Base-by-base conservation (phyloP, 2,888 invertebrate genomes). In the Leucania comma region DNA sequence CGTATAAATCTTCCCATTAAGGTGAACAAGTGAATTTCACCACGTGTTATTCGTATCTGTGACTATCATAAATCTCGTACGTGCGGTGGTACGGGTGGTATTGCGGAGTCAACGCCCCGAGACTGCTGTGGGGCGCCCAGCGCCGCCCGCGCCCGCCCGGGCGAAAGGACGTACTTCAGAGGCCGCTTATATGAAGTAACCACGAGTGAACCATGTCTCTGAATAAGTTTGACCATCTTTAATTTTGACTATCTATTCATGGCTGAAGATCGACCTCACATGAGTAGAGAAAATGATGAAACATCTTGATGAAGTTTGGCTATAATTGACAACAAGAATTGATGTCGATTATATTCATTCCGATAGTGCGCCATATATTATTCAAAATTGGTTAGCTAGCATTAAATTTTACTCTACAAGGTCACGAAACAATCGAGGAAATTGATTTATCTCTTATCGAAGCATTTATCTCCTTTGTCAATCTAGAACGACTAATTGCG, bases 1-100 rank as follows among this genome's bases (percentile, higher is more conserved):
- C 82, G 86, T 85, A 90, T 90, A 88, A 89, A 89, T 90, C 88
- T 85, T 72, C 68, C 85, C 76, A 88, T 87, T 87, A 86, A 86
- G 86, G 88, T 86, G 86, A 89, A 88, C 88, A 87, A 90, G 88
- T 88, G 87, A 90, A 89, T 88, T 89, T 90, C 85, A 78, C 87
- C 89, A 88, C 87, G 89, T 89, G 89, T 88, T 89, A 84, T 86
- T 83, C 83, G 84, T 86, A 85, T 87, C 83, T 82, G 83, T 81
- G 81, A 84, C 80, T 85, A 82, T 87, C 86, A 90, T 91, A 91
- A 90, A 91, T 91, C 86, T 78, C 76, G 84, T 80, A 88, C 87
- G 89, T 88, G 86, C 72, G 83, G 65, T 67, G 77, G 77, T 80
- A 69, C 78, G 85, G 82, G 67, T 72, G 78, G 82, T 78, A 72